Evolutionary conservation across 2,113 vertebrate species (phyloP).

Genomic region (Gallinago undulata): DNA sequence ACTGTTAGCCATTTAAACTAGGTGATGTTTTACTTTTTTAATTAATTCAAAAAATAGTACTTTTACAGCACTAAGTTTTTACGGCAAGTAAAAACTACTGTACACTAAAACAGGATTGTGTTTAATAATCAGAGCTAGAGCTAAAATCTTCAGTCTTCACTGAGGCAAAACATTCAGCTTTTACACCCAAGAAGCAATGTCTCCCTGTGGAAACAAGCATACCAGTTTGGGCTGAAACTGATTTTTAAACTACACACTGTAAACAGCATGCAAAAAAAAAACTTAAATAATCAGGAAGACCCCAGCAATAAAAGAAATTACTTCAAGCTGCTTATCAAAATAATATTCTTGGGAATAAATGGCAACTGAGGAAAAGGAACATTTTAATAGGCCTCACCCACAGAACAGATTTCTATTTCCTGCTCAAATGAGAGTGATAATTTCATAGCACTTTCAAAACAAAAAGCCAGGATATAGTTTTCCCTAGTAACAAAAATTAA

Average conservation of each 20-base stretch:
- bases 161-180: neutral
- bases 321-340: neutral
- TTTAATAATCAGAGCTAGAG: neutral
- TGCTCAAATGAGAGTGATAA: neutral
- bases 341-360: neutral
- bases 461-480: neutral
- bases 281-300: neutral
- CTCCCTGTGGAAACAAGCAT: neutral
- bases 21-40: conserved; percentile 28
- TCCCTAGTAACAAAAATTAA: neutral
- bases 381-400: neutral
- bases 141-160: neutral
- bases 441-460: neutral
- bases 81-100: neutral
- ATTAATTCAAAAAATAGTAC: conserved; percentile 4
- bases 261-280: neutral
- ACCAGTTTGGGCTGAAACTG: neutral
- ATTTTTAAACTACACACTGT: neutral
- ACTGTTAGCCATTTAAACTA: conserved; percentile 16
- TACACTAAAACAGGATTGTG: neutral
- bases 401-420: neutral
- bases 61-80: conserved; percentile 8
- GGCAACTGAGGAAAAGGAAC: neutral
- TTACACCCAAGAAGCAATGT: neutral
- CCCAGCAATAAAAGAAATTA: neutral